Conservation (phyloP, 53 echinoderm and acorn worm genomes). For the Holothuria leucospilota region DNA sequence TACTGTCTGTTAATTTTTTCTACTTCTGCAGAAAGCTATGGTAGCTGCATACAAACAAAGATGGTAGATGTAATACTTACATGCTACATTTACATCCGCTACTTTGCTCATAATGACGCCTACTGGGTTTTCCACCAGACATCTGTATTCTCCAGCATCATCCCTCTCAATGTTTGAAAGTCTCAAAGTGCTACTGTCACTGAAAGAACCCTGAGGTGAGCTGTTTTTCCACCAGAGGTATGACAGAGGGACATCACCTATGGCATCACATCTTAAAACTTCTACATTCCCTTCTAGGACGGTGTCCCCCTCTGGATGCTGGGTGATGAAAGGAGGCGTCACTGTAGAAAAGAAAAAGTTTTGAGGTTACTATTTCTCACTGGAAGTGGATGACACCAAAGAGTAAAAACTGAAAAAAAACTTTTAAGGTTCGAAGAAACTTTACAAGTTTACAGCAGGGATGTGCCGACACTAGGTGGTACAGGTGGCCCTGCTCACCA, state of each 20-base stretch:
- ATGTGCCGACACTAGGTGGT: too few relatives aligned
- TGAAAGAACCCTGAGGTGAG: neutral
- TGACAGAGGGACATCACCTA: constrained; percentile 69
- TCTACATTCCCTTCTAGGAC: constrained; percentile 63
- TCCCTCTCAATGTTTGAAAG: constrained; percentile 43
- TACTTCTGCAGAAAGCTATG: too few relatives aligned
- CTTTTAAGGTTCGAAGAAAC: too few relatives aligned
- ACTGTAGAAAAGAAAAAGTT: constrained; percentile 41
- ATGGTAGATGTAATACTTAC: constrained; percentile 66
- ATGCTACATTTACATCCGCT: constrained; percentile 74
- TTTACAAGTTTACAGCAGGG: too few relatives aligned
- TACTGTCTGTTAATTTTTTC: too few relatives aligned
- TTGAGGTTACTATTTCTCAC: too few relatives aligned
- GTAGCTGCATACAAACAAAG: too few relatives aligned
- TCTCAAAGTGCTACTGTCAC: neutral
- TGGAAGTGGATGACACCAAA: too few relatives aligned
- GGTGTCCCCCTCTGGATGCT: constrained; percentile 66
- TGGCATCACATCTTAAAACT: constrained; percentile 66
- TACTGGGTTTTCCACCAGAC: constrained; percentile 72
- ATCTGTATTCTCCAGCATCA: constrained; percentile 80
- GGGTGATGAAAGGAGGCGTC: constrained; percentile 67
- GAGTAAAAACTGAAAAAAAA: too few relatives aligned
- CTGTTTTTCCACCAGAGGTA: constrained; percentile 86
- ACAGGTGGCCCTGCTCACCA: too few relatives aligned
- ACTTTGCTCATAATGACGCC: constrained; percentile 86